Percentiles rank a stretch among this genome's conserved stretches.
phyloP scores from a whole-genome alignment of 2,888 invertebrate genomes.

The Eumerus sabulonum region DNA sequence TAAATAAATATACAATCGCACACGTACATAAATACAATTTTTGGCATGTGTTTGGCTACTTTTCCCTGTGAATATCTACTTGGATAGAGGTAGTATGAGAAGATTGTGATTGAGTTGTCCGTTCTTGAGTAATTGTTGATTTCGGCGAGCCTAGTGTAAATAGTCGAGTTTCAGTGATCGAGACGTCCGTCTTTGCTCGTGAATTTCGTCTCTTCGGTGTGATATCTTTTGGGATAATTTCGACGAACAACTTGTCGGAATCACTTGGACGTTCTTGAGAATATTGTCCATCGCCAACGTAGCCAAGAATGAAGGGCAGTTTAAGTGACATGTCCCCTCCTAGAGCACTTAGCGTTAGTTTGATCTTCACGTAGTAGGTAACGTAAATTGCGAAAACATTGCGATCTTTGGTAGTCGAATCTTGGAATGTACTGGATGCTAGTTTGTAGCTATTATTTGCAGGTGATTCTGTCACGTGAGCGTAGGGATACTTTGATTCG shows the following conservation, averaged over 20 bases:
- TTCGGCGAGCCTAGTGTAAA: slow-evolving; percentile 25
- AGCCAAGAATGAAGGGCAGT: slow-evolving; percentile 87
- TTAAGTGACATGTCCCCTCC: slow-evolving; percentile 88
- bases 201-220: slow-evolving; percentile 38
- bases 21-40: neutral
- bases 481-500: slow-evolving; percentile 87
- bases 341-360: slow-evolving; percentile 87
- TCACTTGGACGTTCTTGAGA: slow-evolving; percentile 10
- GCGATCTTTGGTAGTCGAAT: slow-evolving; percentile 72
- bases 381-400: slow-evolving; percentile 93
- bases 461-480: slow-evolving; percentile 54
- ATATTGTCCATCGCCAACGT: slow-evolving; percentile 74
- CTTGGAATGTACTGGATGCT: slow-evolving; percentile 72
- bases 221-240: slow-evolving; percentile 30
- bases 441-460: slow-evolving; percentile 69
- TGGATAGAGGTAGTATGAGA: slow-evolving; percentile 52
- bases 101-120: neutral
- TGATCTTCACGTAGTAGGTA: slow-evolving; percentile 91
- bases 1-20: neutral
- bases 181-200: slow-evolving; percentile 2
- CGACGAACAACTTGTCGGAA: slow-evolving; percentile 40
- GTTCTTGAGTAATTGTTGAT: slow-evolving; percentile 16
- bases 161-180: neutral
- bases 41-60: slow-evolving; percentile 27
- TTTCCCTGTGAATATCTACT: slow-evolving; percentile 65